Evolutionary conservation across 2,113 vertebrate species (phyloP), one percentile per base, ranked within the genome.

Genomic region (Reinhardtius hippoglossoides): DNA sequence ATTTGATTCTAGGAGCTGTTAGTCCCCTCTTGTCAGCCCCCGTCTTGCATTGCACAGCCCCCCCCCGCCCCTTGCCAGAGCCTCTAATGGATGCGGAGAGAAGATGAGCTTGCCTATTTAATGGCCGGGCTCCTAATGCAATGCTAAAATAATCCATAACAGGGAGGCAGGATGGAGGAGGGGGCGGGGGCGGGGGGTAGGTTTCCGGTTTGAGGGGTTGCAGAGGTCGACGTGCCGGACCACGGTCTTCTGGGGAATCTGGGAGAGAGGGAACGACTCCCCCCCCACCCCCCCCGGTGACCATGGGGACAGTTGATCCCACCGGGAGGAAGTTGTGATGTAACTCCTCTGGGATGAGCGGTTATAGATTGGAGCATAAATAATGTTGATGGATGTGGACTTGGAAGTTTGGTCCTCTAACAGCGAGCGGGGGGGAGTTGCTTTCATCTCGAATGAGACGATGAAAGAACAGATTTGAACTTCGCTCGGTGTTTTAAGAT

Each of bases 41-140:
- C 44, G 44, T 18, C 14, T 48, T 48, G 44, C 44, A 48, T 48
- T 82, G 65, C 37, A 72, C 10, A 42, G 40, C 40, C 40, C 40
- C 40, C 40, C 40, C 37, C 37, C 37, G 9, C 78, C 12, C 40
- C 12, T 42, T 42, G 2, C 40, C 40, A 3, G 40, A 42, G 62
- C 46, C 67, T 86, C 81, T 93, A 92, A 94, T 91, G 88, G 92
- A 90, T 71, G 63, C 56, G 71, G 31, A 63, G 76, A 70, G 48
- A 74, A 82, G 83, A 79, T 68, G 77, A 69, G 80, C 72, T 64
- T 62, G 40, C 76, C 74, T 70, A 40, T 77, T 69, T 89, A 91
- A 92, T 88, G 87, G 86, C 62, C 59, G 26, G 72, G 58, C 73
- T 72, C 68, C 86, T 89, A 81, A 90, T 89, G 88, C 71, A 68